Evolutionary conservation across 2,797 vertebrate genomes (phyloP), one percentile per base, ranked within the genome.

Genomic region (Esox masquinongy): DNA sequence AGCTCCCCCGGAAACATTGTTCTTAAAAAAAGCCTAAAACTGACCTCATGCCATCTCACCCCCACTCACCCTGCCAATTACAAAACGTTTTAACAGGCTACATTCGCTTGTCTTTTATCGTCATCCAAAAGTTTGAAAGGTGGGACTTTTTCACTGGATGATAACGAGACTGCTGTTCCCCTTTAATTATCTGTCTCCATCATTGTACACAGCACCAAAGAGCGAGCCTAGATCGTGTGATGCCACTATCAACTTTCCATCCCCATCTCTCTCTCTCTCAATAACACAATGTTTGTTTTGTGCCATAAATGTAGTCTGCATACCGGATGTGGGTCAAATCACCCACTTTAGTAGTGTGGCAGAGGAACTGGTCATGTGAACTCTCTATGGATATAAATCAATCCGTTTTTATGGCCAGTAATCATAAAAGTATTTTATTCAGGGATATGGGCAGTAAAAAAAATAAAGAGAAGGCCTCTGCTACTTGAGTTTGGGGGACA

Each of bases 401-500:
- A 77, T 73, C 85, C 77, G 87, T 80, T 82, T 89, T 89, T 85
- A 86, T 79, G 83, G 76, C 83, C 73, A 19, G 4, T 47, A 75
- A 87, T 88, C 82, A 87, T 88, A 76, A 71, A 43, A 85, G 82
- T 84, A 80, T 79, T 80, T 89, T 79, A 80, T 68, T 87, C 79
- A 80, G 80, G 72, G 72, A 66, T 51, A 71, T 72, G 74, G 81
- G 78, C 75, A 77, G 75, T 82, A 89, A 87, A 89, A 87, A 9
- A 6, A 43, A 43, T 6, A 9, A n/a, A 56, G 19, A 56, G 53
- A 22, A 24, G 7, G 67, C 81, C 74, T 77, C 81, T 79, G 81
- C 71, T 81, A 51, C 66, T 75, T 80, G 47, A 72, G 64, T 63
- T 69, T 12, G 67, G 50, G 69, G 49, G 19, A 82, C 70, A 24